Base-by-base conservation (phyloP, 64 coral and sea anemone genomes). In the Montipora efflorescens region DNA sequence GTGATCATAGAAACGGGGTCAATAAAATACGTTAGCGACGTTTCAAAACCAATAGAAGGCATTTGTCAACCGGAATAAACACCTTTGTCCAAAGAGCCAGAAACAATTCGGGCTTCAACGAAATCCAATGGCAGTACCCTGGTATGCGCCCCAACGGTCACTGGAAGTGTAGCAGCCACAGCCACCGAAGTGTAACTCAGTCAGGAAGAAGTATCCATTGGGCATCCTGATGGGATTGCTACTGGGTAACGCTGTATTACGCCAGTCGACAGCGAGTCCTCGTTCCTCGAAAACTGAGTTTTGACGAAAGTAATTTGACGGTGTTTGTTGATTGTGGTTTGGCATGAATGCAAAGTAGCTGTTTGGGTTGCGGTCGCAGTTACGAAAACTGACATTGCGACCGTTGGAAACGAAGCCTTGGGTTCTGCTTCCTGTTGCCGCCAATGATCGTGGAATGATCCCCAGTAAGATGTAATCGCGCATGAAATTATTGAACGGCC, bases 81-180 rank as follows among this genome's bases (percentile, higher is more conserved):
- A 36, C 36, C 36, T 36, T 36, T 36, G 36, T 36, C 36, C 36
- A 36, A 11, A 11, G 53, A 57, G 7, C 1, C 6, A 57, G 62
- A n/a, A 74, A 74, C 22, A 22, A 5, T 36, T 46, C 36, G 36
- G 23, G 44, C 12, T 68, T 90, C 79, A 95, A 58, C 88, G 93
- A 66, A 95, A 43, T 68, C 88, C 93, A 78, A 91, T 95, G 13
- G 93, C 93, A 3, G 93, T 95, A 50, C 80, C 93, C 5, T 75
- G 47, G 8, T 77, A 47, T 20, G 16, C 47, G 45, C 51, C 3
- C 93, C 88, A 91, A 23, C 93, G 93, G 59, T 95, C 81, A 91
- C 88, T 95, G 11, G 93, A 91, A 0, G 88, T 95, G 88, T 95
- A 95, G 25, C 58, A 74, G 11, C 93, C 93, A 55, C 93, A 95